These are phyloP conservation scores for Budorcas taxicolor DNA, from an alignment of 2,113 vertebrate genomes.

Conservation along the genomic window DNA sequence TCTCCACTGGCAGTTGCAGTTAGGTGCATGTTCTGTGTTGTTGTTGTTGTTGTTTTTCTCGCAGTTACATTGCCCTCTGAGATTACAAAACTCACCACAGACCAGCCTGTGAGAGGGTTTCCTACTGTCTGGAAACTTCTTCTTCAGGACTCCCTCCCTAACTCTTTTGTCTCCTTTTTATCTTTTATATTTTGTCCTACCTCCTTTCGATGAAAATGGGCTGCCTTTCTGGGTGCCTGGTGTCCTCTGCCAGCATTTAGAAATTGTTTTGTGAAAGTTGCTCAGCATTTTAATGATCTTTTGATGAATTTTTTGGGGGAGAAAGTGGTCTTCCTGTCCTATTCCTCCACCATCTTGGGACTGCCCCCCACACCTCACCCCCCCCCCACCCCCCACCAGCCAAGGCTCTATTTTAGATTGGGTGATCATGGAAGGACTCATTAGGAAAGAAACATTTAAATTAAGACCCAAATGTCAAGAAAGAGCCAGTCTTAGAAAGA, in stretches of 20 bases:
- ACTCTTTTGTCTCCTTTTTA: background rate
- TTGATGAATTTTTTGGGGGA: fast-evolving
- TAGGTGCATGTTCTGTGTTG: background rate
- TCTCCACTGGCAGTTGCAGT: background rate
- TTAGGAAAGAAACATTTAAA: constrained; percentile 5
- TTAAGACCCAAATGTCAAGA: background rate
- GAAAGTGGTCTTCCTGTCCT: background rate
- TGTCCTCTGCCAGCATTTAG: background rate
- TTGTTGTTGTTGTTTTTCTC: background rate
- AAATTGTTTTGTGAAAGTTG: background rate
- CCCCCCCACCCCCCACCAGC: fast-evolving
- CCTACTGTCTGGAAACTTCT: background rate
- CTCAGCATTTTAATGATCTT: background rate
- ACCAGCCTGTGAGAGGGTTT: background rate
- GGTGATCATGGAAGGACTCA: background rate
- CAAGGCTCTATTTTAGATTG: background rate
- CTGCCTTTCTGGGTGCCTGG: background rate
- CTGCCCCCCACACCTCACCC: background rate
- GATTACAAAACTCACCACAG: background rate
- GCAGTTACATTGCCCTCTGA: fast-evolving
- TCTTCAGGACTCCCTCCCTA: background rate
- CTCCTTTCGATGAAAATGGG: background rate
- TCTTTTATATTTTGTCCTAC: background rate
- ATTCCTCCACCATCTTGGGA: background rate
- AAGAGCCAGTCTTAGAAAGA: background rate